Conservation (phyloP, 2,797 vertebrate species). For the Pipistrellus pygmaeus region DNA sequence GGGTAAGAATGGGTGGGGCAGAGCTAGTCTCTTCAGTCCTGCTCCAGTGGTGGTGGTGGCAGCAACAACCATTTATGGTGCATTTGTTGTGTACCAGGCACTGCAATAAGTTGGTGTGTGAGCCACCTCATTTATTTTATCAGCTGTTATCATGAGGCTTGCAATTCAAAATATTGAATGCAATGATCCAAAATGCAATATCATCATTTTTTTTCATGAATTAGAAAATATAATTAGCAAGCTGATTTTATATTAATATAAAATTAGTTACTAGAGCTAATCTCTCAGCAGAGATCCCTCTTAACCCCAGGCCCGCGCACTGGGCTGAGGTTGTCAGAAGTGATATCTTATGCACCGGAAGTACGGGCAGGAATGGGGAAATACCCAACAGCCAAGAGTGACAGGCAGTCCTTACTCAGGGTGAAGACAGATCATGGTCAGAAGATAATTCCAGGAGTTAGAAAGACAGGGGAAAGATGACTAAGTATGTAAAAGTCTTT, state of each 20-base stretch:
- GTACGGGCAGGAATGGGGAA: background rate
- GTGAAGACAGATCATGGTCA: background rate
- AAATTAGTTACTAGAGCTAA: conserved; percentile 12
- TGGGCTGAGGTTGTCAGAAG: background rate
- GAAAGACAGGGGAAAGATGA: background rate
- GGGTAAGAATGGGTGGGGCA: background rate
- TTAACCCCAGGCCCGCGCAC: background rate
- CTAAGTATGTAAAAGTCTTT: conserved; percentile 45
- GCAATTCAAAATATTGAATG: conserved; percentile 48
- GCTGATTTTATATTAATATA: conserved; percentile 43
- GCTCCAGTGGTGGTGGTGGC: background rate
- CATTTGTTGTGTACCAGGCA: background rate
- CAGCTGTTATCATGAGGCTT: conserved; percentile 23
- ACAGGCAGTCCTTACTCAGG: background rate
- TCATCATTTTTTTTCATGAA: conserved; percentile 46
- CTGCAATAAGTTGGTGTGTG: background rate
- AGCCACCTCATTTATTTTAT: conserved; percentile 11
- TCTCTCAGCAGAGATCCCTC: background rate
- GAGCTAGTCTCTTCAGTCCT: background rate
- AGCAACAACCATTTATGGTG: background rate
- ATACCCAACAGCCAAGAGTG: background rate
- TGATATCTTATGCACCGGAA: background rate
- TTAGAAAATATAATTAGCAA: conserved; percentile 51
- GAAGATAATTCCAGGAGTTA: background rate
- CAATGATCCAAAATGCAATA: background rate